Base-by-base conservation (phyloP, 1,140 invertebrate species). In the Trichonephila clavipes region DNA sequence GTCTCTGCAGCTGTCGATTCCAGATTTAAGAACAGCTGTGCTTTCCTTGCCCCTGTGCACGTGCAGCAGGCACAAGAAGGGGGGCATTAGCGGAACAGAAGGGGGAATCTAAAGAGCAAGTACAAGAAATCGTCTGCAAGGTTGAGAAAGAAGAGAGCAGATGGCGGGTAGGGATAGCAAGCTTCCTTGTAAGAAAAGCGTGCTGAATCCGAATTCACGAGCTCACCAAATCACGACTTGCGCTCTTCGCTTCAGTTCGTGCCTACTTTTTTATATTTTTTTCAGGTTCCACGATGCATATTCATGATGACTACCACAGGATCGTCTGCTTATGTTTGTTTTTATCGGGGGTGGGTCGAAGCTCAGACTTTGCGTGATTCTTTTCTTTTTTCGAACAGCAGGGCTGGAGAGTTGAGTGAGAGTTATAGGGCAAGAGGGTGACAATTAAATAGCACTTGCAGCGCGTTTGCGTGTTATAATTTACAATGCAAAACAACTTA, bases 21-120 rank as follows among this genome's bases (percentile, higher is more conserved):
- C 10, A 58, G 82, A 83, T 83, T 83, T 40, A 77, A 40, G 51
- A 83, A 83, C 82, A 83, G 82, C 82, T 83, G 82, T n/a, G 40
- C 51, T 58, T n/a, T 59, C 51, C 21, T 51, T 58, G 44, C 82
- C 82, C 82, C 44, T 51, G 40, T 83, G 82, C 82, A 83, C 82
- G 82, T 83, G 82, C 44, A 58, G 51, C 10, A 34, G 28, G 28
- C 24, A 18, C 16, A 28, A 40, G 16, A 77, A n/a, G 10, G 21
- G 81, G 82, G 51, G 6, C 10, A 12, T 51, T 19, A 64, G 18
- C 62, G 1, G 21, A 21, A 64, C 62, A 64, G 62, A 77, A n/a
- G 10, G 21, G 82, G 51, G 6, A 51, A 19, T 40, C 24, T 28
- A 8, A 83, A 58, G 82, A 83, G 21, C 40, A 58, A 51, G 82